These are phyloP conservation scores for Echinarachnius parma DNA, from an alignment of 53 echinoderm and acorn worm species.

Conservation along the genomic window DNA sequence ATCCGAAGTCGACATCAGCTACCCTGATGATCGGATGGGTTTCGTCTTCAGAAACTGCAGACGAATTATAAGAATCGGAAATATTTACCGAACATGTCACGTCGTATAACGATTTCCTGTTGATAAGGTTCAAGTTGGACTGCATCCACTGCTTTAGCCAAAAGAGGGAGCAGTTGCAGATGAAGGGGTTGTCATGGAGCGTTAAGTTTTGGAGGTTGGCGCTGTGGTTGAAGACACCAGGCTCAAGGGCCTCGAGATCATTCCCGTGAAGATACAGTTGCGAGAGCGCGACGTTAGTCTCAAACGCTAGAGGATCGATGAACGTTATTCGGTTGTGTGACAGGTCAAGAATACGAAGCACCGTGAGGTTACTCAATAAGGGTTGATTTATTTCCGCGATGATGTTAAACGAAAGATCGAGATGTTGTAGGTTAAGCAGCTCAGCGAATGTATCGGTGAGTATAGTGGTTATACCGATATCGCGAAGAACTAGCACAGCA, in stretches of 20 bases:
- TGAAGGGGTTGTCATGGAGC: constrained; percentile 52
- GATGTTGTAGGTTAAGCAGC: constrained; percentile 24
- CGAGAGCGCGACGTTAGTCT: constrained; percentile 19
- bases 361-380: constrained; percentile 6
- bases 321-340: constrained; percentile 28
- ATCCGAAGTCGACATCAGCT: constrained; percentile 52
- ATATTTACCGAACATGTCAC: constrained; percentile 43
- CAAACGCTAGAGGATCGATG: constrained; percentile 19
- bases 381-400: constrained; percentile 15
- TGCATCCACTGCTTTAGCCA: constrained; percentile 70
- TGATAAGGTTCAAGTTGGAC: constrained; percentile 34
- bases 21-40: constrained; percentile 41
- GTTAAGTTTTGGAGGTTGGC: constrained; percentile 20
- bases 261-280: constrained; percentile 46
- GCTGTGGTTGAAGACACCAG: constrained; percentile 49
- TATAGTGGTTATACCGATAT: constrained; percentile 35
- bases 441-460: constrained; percentile 34
- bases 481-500: constrained; percentile 29
- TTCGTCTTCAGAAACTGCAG: too few relatives aligned
- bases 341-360: constrained; percentile 31
- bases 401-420: constrained; percentile 41
- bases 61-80: constrained; percentile 3
- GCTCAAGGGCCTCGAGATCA: constrained; percentile 34
- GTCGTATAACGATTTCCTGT: constrained; percentile 20
- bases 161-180: constrained; percentile 53